phyloP scores from a whole-genome alignment of 2,113 vertebrate species.

The Speoplatyrhinus poulsoni region DNA sequence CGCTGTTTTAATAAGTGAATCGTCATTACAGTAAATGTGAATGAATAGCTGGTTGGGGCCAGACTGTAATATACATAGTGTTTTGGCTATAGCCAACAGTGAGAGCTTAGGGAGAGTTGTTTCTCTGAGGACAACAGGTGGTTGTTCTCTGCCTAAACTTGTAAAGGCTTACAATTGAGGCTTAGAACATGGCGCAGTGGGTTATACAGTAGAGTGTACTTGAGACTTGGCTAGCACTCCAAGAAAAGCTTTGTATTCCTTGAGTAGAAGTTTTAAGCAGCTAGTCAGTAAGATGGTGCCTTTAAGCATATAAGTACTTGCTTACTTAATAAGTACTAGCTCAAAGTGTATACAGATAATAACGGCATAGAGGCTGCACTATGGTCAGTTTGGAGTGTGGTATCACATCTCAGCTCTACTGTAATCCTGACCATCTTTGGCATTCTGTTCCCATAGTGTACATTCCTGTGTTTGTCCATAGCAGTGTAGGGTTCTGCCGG shows the following conservation, averaged over 20 bases:
- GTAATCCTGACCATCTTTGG: slow-evolving; percentile 65
- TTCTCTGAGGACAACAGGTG: not conserved
- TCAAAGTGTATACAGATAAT: slow-evolving; percentile 29
- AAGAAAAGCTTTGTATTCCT: slow-evolving; percentile 21
- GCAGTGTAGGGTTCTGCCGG: slow-evolving; percentile 27
- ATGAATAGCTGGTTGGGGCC: no score
- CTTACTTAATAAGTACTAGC: slow-evolving; percentile 19
- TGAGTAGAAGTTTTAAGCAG: slow-evolving; percentile 43
- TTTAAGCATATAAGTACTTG: slow-evolving; percentile 28
- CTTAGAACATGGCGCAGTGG: slow-evolving; percentile 1
- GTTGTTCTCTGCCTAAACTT: not conserved
- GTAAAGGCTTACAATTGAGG: not conserved
- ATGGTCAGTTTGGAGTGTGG: slow-evolving; percentile 21
- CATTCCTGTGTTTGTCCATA: slow-evolving; percentile 55
- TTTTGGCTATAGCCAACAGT: no score
- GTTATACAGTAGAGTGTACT: slow-evolving; percentile 8
- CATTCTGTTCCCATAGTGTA: slow-evolving; percentile 48
- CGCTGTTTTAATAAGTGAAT: no score
- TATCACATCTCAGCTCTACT: slow-evolving; percentile 38
- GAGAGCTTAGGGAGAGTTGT: no score
- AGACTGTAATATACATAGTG: no score
- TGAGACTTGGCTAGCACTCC: not conserved
- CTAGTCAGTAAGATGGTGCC: slow-evolving; percentile 18
- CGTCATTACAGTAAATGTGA: no score
- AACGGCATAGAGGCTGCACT: slow-evolving; percentile 15